Base-by-base conservation (phyloP, 2,797 vertebrate genomes). In the Chaetodon trifasciatus region DNA sequence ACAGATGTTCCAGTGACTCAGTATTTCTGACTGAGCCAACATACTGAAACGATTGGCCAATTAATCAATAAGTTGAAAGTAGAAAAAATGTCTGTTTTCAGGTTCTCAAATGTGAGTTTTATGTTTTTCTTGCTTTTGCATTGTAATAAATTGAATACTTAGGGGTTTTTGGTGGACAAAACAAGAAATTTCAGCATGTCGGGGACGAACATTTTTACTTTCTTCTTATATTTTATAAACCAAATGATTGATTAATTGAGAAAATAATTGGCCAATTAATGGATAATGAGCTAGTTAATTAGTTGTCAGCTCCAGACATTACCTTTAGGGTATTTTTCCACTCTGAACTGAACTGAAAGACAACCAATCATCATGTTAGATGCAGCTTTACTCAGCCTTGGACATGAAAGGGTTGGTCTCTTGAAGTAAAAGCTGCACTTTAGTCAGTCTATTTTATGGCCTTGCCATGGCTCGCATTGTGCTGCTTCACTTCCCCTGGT, bases 401-500 rank as follows among this genome's bases (percentile, higher is more conserved):
- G 61, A 52, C 71, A 82, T 76, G 74, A 90, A 88, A 86, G 71
- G 17, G 62, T 68, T 89, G 65, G 70, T 55, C 64, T 79, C 81
- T 79, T 67, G 12, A 74, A 89, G 79, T 65, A 76, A 72, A 88
- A 85, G 82, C 76, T 78, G 85, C 70, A 86, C 88, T 91, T 86
- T 40, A 79, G 76, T n/a, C 24, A 39, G 62, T 84, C 86, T 90
- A 80, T 92, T 93, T 92, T 91, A 92, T 28, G 65, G 82, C 40
- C 39, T 81, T 47, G 47, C 83, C 70, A 37, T 67, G 73, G 84
- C 83, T 75, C 23, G 42, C 68, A 53, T 85, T 88, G 83, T 86
- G 83, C 86, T 82, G 86, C 88, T 85, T 78, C 78, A 85, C 79
- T 90, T 89, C 84, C 82, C 74, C 60, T 86, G 75, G 86, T 82